Conservation (phyloP, 1,140 invertebrate species). For the Caenorhabditis tropicalis region DNA sequence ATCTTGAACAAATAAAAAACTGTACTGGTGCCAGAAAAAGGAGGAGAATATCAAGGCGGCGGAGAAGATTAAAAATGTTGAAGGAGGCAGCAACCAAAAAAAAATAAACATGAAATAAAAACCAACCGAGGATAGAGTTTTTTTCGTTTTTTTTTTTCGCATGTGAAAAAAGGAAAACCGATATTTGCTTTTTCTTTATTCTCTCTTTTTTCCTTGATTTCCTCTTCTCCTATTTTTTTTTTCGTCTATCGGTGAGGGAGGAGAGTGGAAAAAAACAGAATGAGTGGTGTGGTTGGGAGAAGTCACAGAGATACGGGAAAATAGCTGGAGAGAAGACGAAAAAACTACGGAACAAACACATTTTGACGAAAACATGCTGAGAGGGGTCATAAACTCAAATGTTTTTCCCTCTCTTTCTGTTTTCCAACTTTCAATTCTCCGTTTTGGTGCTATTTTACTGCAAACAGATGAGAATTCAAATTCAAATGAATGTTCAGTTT, state of each 20-base stretch:
- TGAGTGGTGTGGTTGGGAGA: background rate
- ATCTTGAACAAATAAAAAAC: constrained; percentile 37
- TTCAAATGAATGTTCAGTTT: constrained; percentile 2
- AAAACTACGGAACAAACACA: constrained; percentile 32
- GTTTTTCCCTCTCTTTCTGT: background rate
- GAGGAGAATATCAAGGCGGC: background rate
- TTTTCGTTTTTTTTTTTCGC: background rate
- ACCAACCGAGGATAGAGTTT: background rate
- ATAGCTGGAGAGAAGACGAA: background rate
- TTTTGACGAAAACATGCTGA: constrained; percentile 40
- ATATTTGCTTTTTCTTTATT: constrained; percentile 38
- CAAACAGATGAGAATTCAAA: background rate
- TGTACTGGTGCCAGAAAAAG: background rate
- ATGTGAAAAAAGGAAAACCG: constrained; percentile 10
- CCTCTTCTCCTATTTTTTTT: no score
- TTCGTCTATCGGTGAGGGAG: background rate
- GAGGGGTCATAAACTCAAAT: constrained; percentile 37
- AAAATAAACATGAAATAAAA: constrained; percentile 24
- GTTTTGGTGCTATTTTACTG: background rate
- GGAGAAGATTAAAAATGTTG: constrained; percentile 36
- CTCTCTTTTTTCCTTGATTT: constrained; percentile 18
- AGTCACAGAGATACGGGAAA: constrained; percentile 38
- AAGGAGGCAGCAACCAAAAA: background rate
- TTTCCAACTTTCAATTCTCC: background rate
- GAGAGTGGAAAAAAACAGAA: background rate